Percentiles rank a stretch among this genome's conserved stretches.
Evolutionary conservation across 2,888 invertebrate genomes (phyloP).

Genomic region (Rhaphigaster nebulosa): DNA sequence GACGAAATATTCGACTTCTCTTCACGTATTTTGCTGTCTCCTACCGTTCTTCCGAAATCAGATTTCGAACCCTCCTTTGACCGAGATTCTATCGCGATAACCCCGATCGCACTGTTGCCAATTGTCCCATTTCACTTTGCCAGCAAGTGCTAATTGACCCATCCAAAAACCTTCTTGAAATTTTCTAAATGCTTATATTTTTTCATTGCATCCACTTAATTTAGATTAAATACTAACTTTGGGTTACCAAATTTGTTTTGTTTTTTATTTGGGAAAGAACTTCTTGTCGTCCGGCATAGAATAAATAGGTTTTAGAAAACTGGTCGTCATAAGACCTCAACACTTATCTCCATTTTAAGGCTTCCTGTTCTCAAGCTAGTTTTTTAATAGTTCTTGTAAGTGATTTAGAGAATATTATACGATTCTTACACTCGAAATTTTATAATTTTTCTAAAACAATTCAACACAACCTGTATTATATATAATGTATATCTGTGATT

Average conservation of each 20-base stretch:
- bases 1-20: not conserved
- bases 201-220: not conserved
- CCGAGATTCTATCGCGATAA: not conserved
- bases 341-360: not conserved
- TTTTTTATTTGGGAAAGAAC: not conserved
- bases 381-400: not conserved
- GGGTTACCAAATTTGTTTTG: too few relatives aligned
- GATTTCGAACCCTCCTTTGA: not conserved
- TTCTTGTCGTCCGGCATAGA: not conserved
- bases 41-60: not conserved
- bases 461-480: too few relatives aligned
- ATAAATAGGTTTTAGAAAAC: not conserved
- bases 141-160: not conserved
- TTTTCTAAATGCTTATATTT: not conserved
- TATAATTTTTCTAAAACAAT: not conserved
- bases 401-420: not conserved
- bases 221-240: not conserved
- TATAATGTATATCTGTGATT: too few relatives aligned
- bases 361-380: not conserved
- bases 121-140: not conserved
- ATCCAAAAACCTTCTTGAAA: not conserved
- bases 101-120: not conserved
- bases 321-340: not conserved
- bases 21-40: not conserved
- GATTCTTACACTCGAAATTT: not conserved